Evolutionary conservation across 2,888 invertebrate species (phyloP).

Genomic region (Uropetala carovei): DNA sequence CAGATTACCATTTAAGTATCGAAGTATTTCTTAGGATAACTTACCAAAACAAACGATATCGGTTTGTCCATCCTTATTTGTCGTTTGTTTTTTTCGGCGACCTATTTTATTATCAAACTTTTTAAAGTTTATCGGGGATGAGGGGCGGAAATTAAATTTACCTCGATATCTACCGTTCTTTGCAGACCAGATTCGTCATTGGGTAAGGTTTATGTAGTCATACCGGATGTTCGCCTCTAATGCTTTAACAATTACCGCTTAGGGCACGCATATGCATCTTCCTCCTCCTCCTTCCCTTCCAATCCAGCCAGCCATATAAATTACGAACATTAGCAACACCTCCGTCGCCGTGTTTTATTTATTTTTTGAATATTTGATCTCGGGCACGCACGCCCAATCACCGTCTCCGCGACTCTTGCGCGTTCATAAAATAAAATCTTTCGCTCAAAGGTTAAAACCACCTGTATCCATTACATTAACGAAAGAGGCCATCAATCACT

Average conservation of each 20-base stretch:
- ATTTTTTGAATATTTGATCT: constrained; percentile 4
- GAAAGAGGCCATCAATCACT: constrained; percentile 55
- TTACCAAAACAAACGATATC: too few relatives aligned
- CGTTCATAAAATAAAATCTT: not conserved
- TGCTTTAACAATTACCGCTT: too few relatives aligned
- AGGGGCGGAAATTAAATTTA: too few relatives aligned
- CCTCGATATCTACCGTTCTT: too few relatives aligned
- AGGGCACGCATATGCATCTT: not conserved
- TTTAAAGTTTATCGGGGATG: too few relatives aligned
- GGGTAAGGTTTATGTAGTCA: too few relatives aligned
- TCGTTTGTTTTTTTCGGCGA: too few relatives aligned
- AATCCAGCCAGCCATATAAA: not conserved
- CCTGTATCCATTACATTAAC: constrained; percentile 60
- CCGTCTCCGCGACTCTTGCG: not conserved
- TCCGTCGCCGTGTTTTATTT: not conserved
- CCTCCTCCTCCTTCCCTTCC: not conserved
- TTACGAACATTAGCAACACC: not conserved
- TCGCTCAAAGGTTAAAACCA: constrained; percentile 28
- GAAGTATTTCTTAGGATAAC: too few relatives aligned
- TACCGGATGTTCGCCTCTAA: not conserved
- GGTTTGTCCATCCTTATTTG: too few relatives aligned
- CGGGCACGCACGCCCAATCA: constrained; percentile 10
- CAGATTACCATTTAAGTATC: too few relatives aligned
- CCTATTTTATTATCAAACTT: too few relatives aligned
- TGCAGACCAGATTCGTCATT: too few relatives aligned